phyloP scores from a whole-genome alignment of 2,797 vertebrate genomes.

The Poeciliopsis infans region DNA sequence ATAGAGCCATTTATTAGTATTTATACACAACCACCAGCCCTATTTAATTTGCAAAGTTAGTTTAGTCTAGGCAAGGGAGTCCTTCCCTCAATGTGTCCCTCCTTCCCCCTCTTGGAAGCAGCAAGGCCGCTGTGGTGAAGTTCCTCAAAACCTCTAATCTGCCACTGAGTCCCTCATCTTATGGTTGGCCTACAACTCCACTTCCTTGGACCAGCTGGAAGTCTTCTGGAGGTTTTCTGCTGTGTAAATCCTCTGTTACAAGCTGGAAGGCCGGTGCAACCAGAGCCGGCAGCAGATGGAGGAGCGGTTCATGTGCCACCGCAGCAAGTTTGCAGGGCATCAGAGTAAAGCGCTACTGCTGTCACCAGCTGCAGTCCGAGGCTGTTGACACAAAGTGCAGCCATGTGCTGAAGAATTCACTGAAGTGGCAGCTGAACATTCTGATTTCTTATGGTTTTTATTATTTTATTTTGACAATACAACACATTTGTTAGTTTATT shows the following conservation, averaged over 20 bases:
- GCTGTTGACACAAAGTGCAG: background rate
- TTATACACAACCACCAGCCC: background rate
- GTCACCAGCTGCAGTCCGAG: conserved; percentile 4
- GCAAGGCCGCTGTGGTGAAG: background rate
- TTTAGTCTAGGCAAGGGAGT: background rate
- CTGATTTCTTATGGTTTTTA: background rate
- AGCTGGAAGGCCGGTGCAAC: background rate
- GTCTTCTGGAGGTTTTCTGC: conserved; percentile 1
- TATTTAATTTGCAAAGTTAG: background rate
- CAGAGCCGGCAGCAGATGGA: conserved; percentile 7
- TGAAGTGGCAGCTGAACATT: background rate
- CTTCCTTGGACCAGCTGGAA: background rate
- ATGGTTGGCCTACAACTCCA: background rate
- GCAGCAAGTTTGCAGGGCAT: background rate
- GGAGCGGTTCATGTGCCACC: background rate
- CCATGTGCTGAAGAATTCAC: background rate
- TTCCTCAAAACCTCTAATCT: background rate
- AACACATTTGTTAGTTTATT: background rate
- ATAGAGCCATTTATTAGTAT: background rate
- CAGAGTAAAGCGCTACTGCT: background rate
- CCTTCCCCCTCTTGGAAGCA: background rate
- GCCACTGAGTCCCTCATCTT: conserved; percentile 2
- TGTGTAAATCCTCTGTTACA: background rate
- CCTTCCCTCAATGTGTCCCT: background rate
- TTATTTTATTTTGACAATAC: background rate